Evolutionary conservation across 2,888 invertebrate species (phyloP), one percentile per base, ranked within the genome.

Genomic region (Hylaea fasciaria): DNA sequence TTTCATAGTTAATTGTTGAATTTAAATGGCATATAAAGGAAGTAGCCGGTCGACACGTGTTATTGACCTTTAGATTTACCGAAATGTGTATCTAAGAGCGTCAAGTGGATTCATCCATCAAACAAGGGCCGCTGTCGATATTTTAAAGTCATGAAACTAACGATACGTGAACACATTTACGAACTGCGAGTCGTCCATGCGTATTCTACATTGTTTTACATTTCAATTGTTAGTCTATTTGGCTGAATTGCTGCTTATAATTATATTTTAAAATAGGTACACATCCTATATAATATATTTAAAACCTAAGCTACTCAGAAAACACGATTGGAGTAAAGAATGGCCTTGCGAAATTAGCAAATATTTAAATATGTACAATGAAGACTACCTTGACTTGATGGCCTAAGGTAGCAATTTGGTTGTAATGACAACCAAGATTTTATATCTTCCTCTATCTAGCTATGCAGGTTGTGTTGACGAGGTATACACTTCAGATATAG

Each of bases 1-100:
- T 89, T 90, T 91, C 86, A 81, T 85, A 78, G 76, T 75, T 81
- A 85, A 85, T 85, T 83, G 80, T 79, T 81, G 80, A 85, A 86
- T 86, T 83, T 78, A 77, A 78, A 81, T 82, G 78, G 80, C 74
- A 73, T 69, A 75, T 76, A 76, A 77, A 82, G 77, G 80, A 85
- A 82, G 78, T 77, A 77, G 76, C 73, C 76, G 63, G 44, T 61
- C 52, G 52, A 57, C 65, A 69, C 71, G 74, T 78, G 80, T 79
- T 83, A 80, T 77, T 82, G 82, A 84, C 83, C 82, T 81, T 62
- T 80, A 77, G 55, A 73, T 73, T 76, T 73, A 64, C 72, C 69
- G 69, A 74, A 77, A 74, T 75, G 69, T 74, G 61, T 62, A 62
- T 48, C 61, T 62, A 62, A 57, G 48, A 61, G 56, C 55, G 48